Evolutionary conservation across 2,113 vertebrate species (phyloP).

Genomic region (Probosciger aterrimus): DNA sequence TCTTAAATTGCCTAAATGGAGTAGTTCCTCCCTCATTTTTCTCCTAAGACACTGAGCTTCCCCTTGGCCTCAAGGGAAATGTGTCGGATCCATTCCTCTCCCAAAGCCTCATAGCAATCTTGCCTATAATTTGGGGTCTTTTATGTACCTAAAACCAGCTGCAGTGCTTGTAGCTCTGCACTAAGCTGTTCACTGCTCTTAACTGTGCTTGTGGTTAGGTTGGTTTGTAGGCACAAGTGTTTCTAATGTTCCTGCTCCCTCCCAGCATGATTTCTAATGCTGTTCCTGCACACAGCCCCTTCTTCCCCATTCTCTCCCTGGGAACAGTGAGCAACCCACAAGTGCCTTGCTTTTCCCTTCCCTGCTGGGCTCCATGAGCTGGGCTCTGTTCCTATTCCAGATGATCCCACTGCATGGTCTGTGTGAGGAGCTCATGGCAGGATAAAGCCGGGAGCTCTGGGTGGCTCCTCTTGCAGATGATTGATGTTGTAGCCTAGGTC

Average conservation of each 20-base stretch:
- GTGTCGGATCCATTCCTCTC: background rate
- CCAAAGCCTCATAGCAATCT: background rate
- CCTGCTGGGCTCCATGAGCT: background rate
- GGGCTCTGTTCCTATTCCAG: background rate
- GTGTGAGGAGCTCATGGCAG: background rate
- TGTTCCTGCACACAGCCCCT: background rate
- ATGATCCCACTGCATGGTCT: background rate
- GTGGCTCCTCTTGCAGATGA: background rate
- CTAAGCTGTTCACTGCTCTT: background rate
- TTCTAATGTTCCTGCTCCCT: background rate
- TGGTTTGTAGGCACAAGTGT: accelerated
- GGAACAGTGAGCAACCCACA: background rate
- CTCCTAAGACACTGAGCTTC: background rate
- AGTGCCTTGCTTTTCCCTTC: background rate
- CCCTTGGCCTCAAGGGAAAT: background rate
- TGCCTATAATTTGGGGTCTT: background rate
- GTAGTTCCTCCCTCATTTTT: background rate
- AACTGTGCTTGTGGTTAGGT: background rate
- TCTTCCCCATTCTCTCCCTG: background rate
- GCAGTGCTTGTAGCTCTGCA: background rate
- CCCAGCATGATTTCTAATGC: background rate
- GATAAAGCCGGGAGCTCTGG: background rate
- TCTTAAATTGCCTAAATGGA: background rate
- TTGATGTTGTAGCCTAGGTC: background rate
- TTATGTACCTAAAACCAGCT: background rate